Evolutionary conservation across 2,888 invertebrate species (phyloP).

Genomic region (Idaea aversata): DNA sequence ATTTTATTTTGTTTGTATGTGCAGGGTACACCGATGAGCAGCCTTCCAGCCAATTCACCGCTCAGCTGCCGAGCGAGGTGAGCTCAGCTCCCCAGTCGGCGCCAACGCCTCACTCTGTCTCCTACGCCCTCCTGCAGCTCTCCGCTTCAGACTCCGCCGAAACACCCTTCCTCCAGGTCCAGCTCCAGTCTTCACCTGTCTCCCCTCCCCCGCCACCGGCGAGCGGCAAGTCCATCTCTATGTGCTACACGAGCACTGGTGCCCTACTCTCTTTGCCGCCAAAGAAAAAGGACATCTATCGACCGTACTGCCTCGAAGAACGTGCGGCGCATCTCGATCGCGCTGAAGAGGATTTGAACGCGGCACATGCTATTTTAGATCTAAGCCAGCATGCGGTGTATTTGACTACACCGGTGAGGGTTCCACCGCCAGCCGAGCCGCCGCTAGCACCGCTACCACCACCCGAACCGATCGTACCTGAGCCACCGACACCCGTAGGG

Average conservation of each 20-base stretch:
- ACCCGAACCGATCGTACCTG: conserved; percentile 60
- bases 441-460: conserved; percentile 40
- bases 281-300: conserved; percentile 94
- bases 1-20: conserved; percentile 39
- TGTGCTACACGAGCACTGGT: conserved; percentile 93
- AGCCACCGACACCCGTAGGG: conserved; percentile 37
- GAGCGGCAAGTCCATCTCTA: conserved; percentile 86
- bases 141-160: conserved; percentile 67
- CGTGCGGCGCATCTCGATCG: conserved; percentile 80
- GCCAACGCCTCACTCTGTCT: conserved; percentile 66
- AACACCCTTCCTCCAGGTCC: conserved; percentile 67
- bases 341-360: conserved; percentile 91
- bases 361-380: conserved; percentile 93
- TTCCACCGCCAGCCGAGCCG: conserved; percentile 42
- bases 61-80: conserved; percentile 86
- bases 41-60: conserved; percentile 88
- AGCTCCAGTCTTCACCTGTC: conserved; percentile 74
- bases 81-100: conserved; percentile 79
- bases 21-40: conserved; percentile 89
- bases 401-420: conserved; percentile 79
- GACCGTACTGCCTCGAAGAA: conserved; percentile 91
- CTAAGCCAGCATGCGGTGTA: conserved; percentile 92
- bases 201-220: conserved; percentile 76
- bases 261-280: conserved; percentile 91
- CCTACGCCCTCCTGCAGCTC: conserved; percentile 75